Base-by-base conservation (phyloP, 2,888 invertebrate genomes). In the Lottia scabra region DNA sequence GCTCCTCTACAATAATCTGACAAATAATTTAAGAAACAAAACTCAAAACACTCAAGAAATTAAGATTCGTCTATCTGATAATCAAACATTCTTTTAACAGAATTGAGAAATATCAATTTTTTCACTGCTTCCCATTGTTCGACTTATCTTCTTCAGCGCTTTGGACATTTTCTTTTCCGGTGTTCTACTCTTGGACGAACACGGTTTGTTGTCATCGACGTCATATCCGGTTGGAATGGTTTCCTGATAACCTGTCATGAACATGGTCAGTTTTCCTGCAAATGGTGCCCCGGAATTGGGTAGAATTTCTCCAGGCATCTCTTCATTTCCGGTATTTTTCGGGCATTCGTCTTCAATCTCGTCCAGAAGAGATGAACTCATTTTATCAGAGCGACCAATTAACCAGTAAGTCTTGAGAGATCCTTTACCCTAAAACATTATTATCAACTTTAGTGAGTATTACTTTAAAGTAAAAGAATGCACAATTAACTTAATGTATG, bases 391-490 rank as follows among this genome's bases (percentile, higher is more conserved):
- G 16, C 67, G 63, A 5, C 63, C 48, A 10, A 44, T 65, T 26
- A 75, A 44, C 75, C 75, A 75, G 46, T 70, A 75, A 4, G 75
- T 75, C 72, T 72, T 72, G 72, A 75, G 71, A n/a, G 75, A 71
- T 2, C 75, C 75, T 65, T 75, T 75, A 16, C 75, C 72, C 75
- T 75, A 67, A 68, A 56, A 45, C 27, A 16, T 23, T n/a, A n/a
- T n/a, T n/a, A 38, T 10, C 10, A 38, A 38, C 38, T 8, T 6
- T 38, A 38, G 10, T 38, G 38, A 38, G 0, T 10, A 38, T 38
- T 38, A 38, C 38, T 38, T 30, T 30, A 4, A 5, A 30, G 5
- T 30, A 5, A 5, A 30, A 30, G 30, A 4, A 30, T 30, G 30
- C 30, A 38, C 8, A 1, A 38, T 38, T 38, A 2, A 38, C 38